A percentile compares a stretch with the other conserved stretches of the same genome.
phyloP scores from a whole-genome alignment of 2,113 vertebrate genomes.

The Vanacampus margaritifer region DNA sequence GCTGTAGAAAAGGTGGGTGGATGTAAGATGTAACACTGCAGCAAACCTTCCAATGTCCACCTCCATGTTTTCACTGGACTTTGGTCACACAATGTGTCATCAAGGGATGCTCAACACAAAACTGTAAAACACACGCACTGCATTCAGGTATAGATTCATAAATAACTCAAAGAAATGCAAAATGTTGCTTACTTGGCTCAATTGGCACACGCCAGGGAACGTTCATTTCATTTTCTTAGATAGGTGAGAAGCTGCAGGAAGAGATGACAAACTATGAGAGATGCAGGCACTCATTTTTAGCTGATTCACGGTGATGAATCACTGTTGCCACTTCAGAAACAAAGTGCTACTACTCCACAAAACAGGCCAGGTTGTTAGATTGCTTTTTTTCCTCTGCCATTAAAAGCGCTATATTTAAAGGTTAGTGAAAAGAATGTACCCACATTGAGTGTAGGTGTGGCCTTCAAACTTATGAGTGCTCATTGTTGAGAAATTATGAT shows the following conservation, averaged over 20 bases:
- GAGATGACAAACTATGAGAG: not conserved
- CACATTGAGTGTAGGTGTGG: not conserved
- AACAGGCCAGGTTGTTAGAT: not conserved
- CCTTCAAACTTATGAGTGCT: not conserved
- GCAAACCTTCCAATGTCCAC: conserved; percentile 24
- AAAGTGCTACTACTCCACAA: conserved; percentile 9
- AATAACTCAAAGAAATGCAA: not conserved
- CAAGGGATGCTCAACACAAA: conserved; percentile 1
- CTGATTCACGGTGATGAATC: conserved; percentile 2
- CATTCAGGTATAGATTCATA: not conserved
- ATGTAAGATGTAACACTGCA: conserved; percentile 34
- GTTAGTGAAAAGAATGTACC: not conserved
- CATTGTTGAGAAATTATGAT: not conserved
- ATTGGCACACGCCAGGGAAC: not conserved
- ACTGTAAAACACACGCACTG: not conserved
- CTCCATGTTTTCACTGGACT: conserved; percentile 38
- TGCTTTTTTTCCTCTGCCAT: not conserved
- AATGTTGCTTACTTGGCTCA: not conserved
- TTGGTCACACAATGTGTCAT: conserved; percentile 26
- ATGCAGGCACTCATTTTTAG: not conserved
- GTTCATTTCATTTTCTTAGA: not conserved
- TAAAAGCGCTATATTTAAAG: not conserved
- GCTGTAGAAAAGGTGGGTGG: conserved; percentile 33
- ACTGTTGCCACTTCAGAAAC: conserved; percentile 8
- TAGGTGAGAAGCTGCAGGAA: not conserved